Evolutionary conservation across 2,888 invertebrate species (phyloP).

Genomic region (Cerceris rybyensis): DNA sequence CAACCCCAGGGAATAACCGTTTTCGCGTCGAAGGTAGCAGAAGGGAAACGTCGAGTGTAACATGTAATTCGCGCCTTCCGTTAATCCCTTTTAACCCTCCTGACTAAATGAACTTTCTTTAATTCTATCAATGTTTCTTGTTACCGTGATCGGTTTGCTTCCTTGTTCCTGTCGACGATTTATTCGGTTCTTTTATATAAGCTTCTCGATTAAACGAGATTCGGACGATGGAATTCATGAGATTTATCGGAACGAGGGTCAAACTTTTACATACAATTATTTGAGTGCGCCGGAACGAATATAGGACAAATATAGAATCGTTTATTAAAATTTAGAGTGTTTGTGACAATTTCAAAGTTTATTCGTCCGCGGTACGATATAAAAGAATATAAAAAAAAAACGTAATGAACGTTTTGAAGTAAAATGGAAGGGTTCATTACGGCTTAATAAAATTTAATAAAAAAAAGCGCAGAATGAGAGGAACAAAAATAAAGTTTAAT

Average conservation of each 20-base stretch:
- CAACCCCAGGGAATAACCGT: slow-evolving; percentile 2
- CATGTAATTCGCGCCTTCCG: background rate
- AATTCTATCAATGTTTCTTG: slow-evolving; percentile 11
- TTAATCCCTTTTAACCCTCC: background rate
- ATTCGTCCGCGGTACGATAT: too few relatives aligned
- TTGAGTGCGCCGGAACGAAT: background rate
- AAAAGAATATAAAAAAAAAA: too few relatives aligned
- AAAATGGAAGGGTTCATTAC: too few relatives aligned
- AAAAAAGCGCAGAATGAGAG: too few relatives aligned
- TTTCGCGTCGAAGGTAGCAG: background rate
- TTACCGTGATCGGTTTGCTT: slow-evolving; percentile 3
- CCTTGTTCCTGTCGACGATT: background rate
- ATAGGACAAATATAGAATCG: background rate
- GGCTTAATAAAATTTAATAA: too few relatives aligned
- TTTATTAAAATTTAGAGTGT: too few relatives aligned
- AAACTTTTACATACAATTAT: background rate
- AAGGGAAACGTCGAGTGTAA: background rate
- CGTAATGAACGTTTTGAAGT: too few relatives aligned
- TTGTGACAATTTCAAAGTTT: too few relatives aligned
- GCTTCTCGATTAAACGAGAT: slow-evolving; percentile 3
- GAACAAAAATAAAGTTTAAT: too few relatives aligned
- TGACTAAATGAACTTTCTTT: slow-evolving; percentile 18
- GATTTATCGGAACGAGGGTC: background rate
- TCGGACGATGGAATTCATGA: background rate
- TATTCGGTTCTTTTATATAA: background rate